phyloP scores from a whole-genome alignment of 1,140 invertebrate genomes.

The Brachionus koreanus region DNA sequence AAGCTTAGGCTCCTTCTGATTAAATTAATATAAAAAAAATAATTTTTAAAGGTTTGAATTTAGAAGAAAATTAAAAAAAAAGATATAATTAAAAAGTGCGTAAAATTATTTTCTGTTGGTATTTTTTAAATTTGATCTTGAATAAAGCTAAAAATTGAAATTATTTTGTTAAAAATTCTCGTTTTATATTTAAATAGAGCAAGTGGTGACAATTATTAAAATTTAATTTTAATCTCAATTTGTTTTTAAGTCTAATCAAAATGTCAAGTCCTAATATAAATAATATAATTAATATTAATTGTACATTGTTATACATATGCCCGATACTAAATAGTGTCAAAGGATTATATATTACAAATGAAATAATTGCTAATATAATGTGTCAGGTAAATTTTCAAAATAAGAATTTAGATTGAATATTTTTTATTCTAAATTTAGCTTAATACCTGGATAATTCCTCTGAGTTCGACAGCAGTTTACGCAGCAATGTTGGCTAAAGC shows the following conservation, averaged over 20 bases:
- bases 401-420: not conserved
- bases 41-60: too few species aligned
- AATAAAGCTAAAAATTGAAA: too few species aligned
- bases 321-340: slow-evolving; percentile 49
- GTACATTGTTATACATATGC: slow-evolving; percentile 47
- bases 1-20: too few species aligned
- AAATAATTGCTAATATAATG: slow-evolving; percentile 46
- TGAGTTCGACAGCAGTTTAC: slow-evolving; percentile 48
- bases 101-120: too few species aligned
- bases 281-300: slow-evolving; percentile 48
- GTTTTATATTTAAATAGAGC: too few species aligned
- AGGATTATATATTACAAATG: slow-evolving; percentile 46
- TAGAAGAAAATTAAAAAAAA: too few species aligned
- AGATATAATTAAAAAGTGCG: too few species aligned
- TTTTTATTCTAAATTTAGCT: slow-evolving; percentile 45
- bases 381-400: slow-evolving; percentile 47
- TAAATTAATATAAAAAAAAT: too few species aligned
- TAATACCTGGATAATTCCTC: slow-evolving; percentile 47
- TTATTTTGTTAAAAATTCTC: too few species aligned
- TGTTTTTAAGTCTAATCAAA: slow-evolving; percentile 48
- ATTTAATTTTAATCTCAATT: not conserved
- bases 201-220: slow-evolving; percentile 15
- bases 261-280: slow-evolving; percentile 52
- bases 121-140: too few species aligned
- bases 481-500: slow-evolving; percentile 50